These are phyloP conservation scores for Nycticebus coucang DNA, from an alignment of 2,113 vertebrate genomes.

Conservation along the genomic window DNA sequence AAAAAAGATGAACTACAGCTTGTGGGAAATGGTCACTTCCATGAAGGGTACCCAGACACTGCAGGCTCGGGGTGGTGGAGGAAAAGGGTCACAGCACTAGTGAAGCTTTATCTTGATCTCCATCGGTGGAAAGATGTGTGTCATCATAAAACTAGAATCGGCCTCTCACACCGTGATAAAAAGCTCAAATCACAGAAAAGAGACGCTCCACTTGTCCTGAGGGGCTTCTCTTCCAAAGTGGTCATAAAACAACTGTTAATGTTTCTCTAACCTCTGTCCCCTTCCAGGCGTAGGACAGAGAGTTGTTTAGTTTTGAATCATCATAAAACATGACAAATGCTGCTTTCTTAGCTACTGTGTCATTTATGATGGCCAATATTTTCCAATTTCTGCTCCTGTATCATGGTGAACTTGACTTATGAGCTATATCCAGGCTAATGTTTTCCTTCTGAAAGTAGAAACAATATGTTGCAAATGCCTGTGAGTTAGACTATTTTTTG, in stretches of 20 bases:
- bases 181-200: neutral
- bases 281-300: constrained; percentile 49
- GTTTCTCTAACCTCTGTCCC: constrained; percentile 50
- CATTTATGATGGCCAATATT: constrained; percentile 63
- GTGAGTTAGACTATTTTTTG: constrained; percentile 1
- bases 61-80: neutral
- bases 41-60: neutral
- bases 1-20: neutral
- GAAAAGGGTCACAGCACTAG: no score
- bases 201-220: neutral
- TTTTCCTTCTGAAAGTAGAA: constrained; percentile 20
- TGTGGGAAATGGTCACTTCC: neutral
- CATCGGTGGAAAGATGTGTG: neutral
- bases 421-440: constrained; percentile 34
- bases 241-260: constrained; percentile 57
- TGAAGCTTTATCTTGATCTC: neutral
- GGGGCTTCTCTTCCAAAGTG: neutral
- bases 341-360: constrained; percentile 58
- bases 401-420: constrained; percentile 58
- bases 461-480: constrained; percentile 34
- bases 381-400: neutral
- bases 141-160: neutral
- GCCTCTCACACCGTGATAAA: neutral
- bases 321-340: constrained; percentile 61
- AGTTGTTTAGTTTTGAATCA: constrained; percentile 64